Conservation (phyloP, 2,888 invertebrate species). For the Drosophila prolongata region DNA sequence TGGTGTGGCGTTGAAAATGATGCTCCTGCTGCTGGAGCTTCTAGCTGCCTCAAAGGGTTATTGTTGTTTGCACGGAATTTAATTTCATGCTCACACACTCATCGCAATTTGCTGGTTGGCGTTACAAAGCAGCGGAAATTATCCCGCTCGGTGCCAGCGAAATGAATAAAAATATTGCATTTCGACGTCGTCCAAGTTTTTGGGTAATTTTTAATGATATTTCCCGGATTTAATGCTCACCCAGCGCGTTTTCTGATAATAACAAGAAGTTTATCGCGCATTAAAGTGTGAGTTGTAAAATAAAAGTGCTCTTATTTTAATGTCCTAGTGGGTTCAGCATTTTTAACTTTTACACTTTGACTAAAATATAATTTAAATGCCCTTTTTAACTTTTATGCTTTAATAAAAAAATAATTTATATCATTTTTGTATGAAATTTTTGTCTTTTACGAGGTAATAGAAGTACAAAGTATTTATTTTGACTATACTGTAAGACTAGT, state of each 20-base stretch:
- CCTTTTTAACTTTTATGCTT: too few species aligned
- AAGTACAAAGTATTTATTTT: too few species aligned
- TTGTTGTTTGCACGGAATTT: constrained; percentile 76
- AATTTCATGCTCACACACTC: constrained; percentile 62
- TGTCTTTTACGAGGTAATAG: too few species aligned
- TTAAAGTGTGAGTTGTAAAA: neutral
- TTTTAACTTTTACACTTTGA: neutral
- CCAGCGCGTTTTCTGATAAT: neutral
- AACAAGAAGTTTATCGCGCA: neutral
- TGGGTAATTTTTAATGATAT: constrained; percentile 25
- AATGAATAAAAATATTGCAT: constrained; percentile 38
- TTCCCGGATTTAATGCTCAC: neutral
- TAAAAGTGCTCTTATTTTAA: neutral
- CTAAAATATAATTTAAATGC: too few species aligned
- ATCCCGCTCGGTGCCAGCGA: constrained; percentile 47
- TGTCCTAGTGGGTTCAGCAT: neutral
- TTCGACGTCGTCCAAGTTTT: constrained; percentile 12
- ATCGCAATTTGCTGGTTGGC: constrained; percentile 28
- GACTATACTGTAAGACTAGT: too few species aligned
- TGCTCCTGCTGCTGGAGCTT: constrained; percentile 17
- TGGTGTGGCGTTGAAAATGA: constrained; percentile 16
- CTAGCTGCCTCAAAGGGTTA: constrained; percentile 54
- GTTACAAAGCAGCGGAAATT: constrained; percentile 61
- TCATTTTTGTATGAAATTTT: too few species aligned
- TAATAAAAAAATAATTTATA: too few species aligned